phyloP scores from a whole-genome alignment of 2,888 invertebrate species.

The Latheticus oryzae region DNA sequence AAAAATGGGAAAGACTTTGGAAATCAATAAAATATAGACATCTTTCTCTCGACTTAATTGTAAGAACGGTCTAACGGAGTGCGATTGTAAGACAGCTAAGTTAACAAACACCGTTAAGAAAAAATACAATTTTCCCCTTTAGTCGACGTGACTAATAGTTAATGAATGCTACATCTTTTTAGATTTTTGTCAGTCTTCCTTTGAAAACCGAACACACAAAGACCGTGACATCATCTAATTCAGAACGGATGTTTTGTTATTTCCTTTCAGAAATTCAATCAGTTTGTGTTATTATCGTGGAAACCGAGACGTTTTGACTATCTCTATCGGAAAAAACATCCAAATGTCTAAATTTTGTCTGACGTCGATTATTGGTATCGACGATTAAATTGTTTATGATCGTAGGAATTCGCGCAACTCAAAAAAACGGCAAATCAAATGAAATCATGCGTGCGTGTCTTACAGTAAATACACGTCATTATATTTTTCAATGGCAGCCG shows the following conservation, averaged over 20 bases:
- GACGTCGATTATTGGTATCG: constrained; percentile 9
- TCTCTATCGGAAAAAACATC: constrained; percentile 15
- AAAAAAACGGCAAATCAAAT: constrained; percentile 38
- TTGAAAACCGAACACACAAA: constrained; percentile 1
- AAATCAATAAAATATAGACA: too few relatives aligned
- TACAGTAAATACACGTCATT: constrained; percentile 36
- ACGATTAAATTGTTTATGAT: constrained; percentile 24
- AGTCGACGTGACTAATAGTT: constrained; percentile 24
- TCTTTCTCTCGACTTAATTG: not conserved
- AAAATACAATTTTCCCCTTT: constrained; percentile 14
- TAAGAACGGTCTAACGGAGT: constrained; percentile 2
- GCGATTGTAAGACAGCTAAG: too few relatives aligned
- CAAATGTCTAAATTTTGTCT: constrained; percentile 22
- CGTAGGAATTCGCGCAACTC: constrained; percentile 20
- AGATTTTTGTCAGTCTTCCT: constrained; percentile 26
- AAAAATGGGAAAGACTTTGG: too few relatives aligned
- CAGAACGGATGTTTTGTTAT: constrained; percentile 23
- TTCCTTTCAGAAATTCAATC: constrained; percentile 28
- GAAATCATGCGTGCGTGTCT: constrained; percentile 41
- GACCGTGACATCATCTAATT: constrained; percentile 25
- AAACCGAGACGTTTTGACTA: constrained; percentile 17
- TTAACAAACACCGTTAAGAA: constrained; percentile 25
- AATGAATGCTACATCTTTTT: constrained; percentile 20
- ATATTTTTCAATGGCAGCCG: constrained; percentile 36
- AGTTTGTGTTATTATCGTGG: constrained; percentile 18